Percentiles rank a stretch among this genome's conserved stretches.
phyloP scores from a whole-genome alignment of 2,797 vertebrate genomes.

The Pelochelys cantorii region DNA sequence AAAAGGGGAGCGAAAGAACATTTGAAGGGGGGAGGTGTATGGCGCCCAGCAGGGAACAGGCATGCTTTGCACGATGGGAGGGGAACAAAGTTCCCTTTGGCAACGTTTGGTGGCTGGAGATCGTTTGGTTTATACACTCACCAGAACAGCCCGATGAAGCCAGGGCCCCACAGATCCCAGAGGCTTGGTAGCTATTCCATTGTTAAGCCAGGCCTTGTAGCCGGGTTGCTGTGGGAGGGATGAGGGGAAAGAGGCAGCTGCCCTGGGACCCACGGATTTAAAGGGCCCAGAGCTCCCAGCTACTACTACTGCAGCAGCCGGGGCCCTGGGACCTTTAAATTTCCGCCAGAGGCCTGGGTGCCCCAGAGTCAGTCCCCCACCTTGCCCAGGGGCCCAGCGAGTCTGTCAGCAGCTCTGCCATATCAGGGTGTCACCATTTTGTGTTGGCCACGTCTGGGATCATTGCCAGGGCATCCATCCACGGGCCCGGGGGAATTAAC shows the following conservation, averaged over 20 bases:
- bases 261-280: too few species aligned
- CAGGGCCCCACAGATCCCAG: neutral
- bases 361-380: too few species aligned
- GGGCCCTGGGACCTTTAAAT: too few species aligned
- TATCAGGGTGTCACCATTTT: neutral
- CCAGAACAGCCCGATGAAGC: neutral
- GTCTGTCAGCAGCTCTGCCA: too few species aligned
- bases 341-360: too few species aligned
- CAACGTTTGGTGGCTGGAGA: neutral
- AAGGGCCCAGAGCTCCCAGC: too few species aligned
- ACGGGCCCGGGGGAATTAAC: neutral
- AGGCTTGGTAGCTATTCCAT: neutral
- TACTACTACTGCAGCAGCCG: too few species aligned
- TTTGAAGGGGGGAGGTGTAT: neutral
- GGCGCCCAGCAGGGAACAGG: neutral
- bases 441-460: neutral
- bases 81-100: neutral
- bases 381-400: too few species aligned
- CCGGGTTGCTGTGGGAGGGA: too few species aligned
- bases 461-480: neutral
- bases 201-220: neutral
- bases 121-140: neutral
- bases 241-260: too few species aligned
- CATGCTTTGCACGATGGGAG: neutral
- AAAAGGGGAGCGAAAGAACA: neutral